Conservation (phyloP, 2,888 invertebrate genomes). For the Dioctria rufipes region DNA sequence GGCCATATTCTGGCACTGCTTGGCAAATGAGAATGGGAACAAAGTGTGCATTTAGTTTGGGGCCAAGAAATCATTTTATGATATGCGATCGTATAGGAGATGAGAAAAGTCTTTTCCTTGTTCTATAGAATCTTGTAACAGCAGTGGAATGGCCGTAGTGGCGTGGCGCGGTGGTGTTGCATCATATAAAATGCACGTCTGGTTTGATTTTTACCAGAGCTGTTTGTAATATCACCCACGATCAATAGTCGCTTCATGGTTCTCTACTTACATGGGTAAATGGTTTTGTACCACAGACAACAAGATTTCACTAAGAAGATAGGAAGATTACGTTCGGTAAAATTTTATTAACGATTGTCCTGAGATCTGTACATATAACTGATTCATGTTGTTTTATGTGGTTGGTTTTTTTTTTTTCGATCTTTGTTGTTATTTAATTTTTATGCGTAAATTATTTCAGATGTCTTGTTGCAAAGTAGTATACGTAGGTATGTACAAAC, state of each 20-base stretch:
- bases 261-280: conserved; percentile 32
- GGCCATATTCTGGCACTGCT: conserved; percentile 23
- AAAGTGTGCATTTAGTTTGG: conserved; percentile 50
- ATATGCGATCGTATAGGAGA: conserved; percentile 52
- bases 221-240: conserved; percentile 53
- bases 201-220: conserved; percentile 23
- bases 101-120: conserved; percentile 44
- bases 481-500: no score
- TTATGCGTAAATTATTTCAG: no score
- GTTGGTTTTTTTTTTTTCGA: no score
- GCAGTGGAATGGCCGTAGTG: background rate
- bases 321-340: conserved; percentile 41
- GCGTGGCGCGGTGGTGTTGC: background rate
- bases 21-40: conserved; percentile 48
- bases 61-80: conserved; percentile 54
- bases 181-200: conserved; percentile 36
- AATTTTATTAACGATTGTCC: conserved; percentile 42
- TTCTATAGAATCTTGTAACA: background rate
- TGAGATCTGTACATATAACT: background rate
- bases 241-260: conserved; percentile 24
- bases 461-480: no score
- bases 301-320: conserved; percentile 28
- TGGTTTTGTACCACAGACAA: conserved; percentile 18
- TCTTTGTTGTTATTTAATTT: no score
- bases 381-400: no score